Conservation (phyloP, 2,797 vertebrate species). For the Lithobates sylvaticus region DNA sequence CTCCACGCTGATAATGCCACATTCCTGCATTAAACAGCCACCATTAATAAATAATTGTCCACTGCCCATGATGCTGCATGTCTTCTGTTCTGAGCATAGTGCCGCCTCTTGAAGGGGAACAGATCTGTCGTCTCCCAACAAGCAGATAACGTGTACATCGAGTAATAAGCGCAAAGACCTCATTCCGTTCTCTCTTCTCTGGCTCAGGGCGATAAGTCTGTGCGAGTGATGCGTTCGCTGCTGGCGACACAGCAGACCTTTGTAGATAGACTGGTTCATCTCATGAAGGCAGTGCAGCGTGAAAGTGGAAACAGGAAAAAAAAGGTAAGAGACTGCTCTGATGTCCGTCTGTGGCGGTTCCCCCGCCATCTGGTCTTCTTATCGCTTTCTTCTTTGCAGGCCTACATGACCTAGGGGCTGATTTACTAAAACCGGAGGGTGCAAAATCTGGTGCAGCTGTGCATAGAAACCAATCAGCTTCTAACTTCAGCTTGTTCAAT, state of each 20-base stretch:
- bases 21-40: no score
- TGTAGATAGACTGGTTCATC: constrained; percentile 92
- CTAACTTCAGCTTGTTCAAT: no score
- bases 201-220: constrained; percentile 92
- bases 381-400: no score
- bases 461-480: no score
- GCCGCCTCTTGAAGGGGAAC: neutral
- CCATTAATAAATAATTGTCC: no score
- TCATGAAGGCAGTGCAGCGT: constrained; percentile 98
- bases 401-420: no score
- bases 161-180: constrained; percentile 61
- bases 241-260: constrained; percentile 96
- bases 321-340: constrained; percentile 81
- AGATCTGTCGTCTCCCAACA: neutral
- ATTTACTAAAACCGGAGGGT: no score
- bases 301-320: constrained; percentile 98
- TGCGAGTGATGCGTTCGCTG: constrained; percentile 95
- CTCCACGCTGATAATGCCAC: no score
- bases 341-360: neutral
- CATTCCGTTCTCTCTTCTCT: constrained; percentile 63
- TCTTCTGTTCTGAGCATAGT: no score
- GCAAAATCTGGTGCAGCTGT: no score
- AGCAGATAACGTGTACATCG: neutral
- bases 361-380: no score
- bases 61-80: no score